These are phyloP conservation scores for Amphibalanus amphitrite DNA, from an alignment of 1,140 invertebrate genomes.

Conservation along the genomic window DNA sequence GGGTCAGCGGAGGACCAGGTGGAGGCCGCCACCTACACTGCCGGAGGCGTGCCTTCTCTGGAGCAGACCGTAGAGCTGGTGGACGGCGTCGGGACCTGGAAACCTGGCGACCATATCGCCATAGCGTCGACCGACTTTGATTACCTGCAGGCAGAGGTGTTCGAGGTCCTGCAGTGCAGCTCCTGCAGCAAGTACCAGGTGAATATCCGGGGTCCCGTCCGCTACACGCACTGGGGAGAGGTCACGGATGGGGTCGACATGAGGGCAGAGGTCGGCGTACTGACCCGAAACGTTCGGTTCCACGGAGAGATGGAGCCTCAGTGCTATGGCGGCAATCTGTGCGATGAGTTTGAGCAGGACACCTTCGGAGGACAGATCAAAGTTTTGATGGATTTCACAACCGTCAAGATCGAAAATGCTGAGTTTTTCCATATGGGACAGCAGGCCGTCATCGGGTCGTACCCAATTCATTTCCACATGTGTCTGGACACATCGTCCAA, in stretches of 20 bases:
- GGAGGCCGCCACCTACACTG: neutral
- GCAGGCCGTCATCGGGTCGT: neutral
- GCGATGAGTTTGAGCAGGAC: neutral
- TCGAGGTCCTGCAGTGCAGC: neutral
- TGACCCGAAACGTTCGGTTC: neutral
- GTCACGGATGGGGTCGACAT: neutral
- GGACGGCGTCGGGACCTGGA: neutral
- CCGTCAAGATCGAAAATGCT: neutral
- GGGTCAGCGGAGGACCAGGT: neutral
- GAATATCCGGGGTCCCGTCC: neutral
- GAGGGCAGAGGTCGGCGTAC: neutral
- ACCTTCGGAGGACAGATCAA: neutral
- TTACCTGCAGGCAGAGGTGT: neutral
- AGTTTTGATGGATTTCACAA: neutral
- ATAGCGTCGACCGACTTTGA: neutral
- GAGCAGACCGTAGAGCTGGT: neutral
- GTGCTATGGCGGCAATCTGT: neutral
- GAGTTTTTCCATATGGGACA: conserved; percentile 2
- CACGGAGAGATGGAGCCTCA: neutral
- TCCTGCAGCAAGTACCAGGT: neutral
- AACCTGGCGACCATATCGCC: neutral
- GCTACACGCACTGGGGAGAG: neutral
- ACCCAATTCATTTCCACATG: neutral
- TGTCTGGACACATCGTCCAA: neutral
- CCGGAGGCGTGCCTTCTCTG: neutral